These are phyloP conservation scores for Apis mellifera DNA, from an alignment of 1,140 invertebrate genomes.

Conservation along the genomic window Amel_HAv3.1 CM009939.2:7019001-7019500, in stretches of 20 bases:
- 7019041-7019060: background rate
- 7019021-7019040: background rate
- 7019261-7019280: slow-evolving; percentile 84
- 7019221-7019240: slow-evolving; percentile 84
- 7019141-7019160: background rate
- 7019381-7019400: slow-evolving; percentile 50
- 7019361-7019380: slow-evolving; percentile 76
- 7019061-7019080: background rate
- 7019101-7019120: too few species aligned
- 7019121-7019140: too few species aligned
- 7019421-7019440: slow-evolving; percentile 1
- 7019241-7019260: slow-evolving; percentile 80
- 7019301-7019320: slow-evolving; percentile 84
- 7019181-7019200: slow-evolving; percentile 57
- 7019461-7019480: background rate
- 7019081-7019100: too few species aligned
- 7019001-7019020: slow-evolving; percentile 84
- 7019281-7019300: slow-evolving; percentile 84
- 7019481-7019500: background rate
- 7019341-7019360: slow-evolving; percentile 76
- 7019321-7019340: slow-evolving; percentile 75
- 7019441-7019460: background rate
- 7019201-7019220: slow-evolving; percentile 84
- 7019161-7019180: background rate
- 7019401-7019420: background rate